phyloP scores from a whole-genome alignment of 37 sponge, comb jelly and placozoan species.

The Corticium candelabrum region DNA sequence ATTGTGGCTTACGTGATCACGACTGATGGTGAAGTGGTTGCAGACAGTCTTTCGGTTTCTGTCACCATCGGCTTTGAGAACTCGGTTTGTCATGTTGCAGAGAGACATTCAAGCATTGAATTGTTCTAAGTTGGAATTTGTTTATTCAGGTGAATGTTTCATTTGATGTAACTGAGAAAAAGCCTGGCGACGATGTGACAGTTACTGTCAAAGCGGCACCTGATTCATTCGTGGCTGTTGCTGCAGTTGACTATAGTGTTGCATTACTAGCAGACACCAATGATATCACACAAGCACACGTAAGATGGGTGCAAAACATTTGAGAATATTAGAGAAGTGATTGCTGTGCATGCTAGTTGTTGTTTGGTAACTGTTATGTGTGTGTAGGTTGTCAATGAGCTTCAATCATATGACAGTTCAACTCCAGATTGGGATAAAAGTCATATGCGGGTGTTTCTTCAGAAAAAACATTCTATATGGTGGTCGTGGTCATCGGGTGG shows the following conservation, averaged over 20 bases:
- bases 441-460: background rate
- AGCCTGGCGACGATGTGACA: background rate
- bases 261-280: background rate
- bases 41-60: background rate
- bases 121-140: too few species aligned
- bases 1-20: background rate
- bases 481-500: background rate
- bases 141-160: background rate
- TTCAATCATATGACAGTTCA: background rate
- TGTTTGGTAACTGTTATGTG: too few species aligned
- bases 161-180: background rate
- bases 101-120: background rate
- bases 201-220: background rate
- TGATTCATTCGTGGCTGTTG: background rate
- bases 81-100: background rate
- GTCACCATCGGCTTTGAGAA: background rate
- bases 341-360: too few species aligned
- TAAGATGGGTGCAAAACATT: too few species aligned
- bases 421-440: background rate
- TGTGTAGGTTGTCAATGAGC: background rate
- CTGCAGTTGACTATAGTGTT: background rate
- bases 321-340: too few species aligned
- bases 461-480: background rate
- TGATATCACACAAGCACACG: background rate
- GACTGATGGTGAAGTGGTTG: slow-evolving; percentile 6